These are phyloP conservation scores for Tenebrosternarchus preto DNA, from an alignment of 2,113 vertebrate genomes.

Conservation along the genomic window DNA sequence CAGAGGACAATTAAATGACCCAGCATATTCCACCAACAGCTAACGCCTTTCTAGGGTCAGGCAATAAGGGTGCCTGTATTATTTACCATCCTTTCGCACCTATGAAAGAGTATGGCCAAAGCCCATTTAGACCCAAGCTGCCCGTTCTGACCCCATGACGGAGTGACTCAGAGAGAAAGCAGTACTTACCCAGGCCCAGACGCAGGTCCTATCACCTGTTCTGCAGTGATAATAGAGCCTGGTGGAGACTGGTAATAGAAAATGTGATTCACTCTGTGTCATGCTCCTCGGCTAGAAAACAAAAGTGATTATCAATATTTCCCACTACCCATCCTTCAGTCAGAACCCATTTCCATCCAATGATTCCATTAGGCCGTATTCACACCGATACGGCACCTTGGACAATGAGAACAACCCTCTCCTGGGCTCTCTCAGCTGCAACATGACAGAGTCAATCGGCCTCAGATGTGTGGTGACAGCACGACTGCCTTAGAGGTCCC, in stretches of 20 bases:
- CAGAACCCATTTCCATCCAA: conserved; percentile 58
- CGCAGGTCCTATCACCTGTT: conserved; percentile 54
- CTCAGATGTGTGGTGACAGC: conserved; percentile 33
- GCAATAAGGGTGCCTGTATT: conserved; percentile 25
- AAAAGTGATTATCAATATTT: conserved; percentile 61
- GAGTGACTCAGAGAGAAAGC: conserved; percentile 27
- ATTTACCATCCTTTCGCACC: conserved; percentile 31
- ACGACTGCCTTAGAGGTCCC: not conserved
- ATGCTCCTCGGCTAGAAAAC: conserved; percentile 42
- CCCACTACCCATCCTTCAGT: conserved; percentile 46
- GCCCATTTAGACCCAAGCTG: conserved; percentile 31
- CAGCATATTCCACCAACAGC: conserved; percentile 24
- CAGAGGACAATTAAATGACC: conserved; percentile 40
- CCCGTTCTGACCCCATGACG: conserved; percentile 17
- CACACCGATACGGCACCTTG: conserved; percentile 18
- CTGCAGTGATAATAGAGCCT: conserved; percentile 57
- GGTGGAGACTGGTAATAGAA: conserved; percentile 58
- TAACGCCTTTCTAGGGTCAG: conserved; percentile 13
- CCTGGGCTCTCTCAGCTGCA: conserved; percentile 36
- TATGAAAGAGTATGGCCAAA: conserved; percentile 39
- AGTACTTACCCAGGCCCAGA: conserved; percentile 51
- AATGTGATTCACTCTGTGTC: conserved; percentile 53
- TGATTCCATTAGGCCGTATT: conserved; percentile 56
- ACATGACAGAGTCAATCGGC: conserved; percentile 39
- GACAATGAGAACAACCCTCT: conserved; percentile 43